phyloP scores from a whole-genome alignment of 2,888 invertebrate species.

The Proisotoma minuta region DNA sequence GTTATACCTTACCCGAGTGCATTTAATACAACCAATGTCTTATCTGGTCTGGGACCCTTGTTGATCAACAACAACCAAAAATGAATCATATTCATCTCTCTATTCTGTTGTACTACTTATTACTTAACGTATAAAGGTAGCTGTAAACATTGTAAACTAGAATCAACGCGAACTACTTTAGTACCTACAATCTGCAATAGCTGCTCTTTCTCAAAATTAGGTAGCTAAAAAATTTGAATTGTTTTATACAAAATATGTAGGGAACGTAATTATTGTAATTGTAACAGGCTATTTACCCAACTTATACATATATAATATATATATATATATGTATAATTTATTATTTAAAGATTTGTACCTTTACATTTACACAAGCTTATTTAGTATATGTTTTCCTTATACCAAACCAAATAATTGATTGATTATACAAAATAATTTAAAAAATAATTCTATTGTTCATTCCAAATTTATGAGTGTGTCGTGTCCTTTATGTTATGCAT shows the following conservation, averaged over 20 bases:
- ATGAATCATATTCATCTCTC: not conserved
- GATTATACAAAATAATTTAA: not conserved
- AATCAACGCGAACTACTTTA: no score
- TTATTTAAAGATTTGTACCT: constrained; percentile 7
- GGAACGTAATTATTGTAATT: not conserved
- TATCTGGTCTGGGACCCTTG: constrained; percentile 1
- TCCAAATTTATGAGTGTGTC: constrained; percentile 12
- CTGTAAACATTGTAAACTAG: no score
- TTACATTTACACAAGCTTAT: not conserved
- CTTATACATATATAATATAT: not conserved
- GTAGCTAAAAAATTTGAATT: no score
- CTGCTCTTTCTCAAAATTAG: no score
- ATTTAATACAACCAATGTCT: constrained; percentile 3
- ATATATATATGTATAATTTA: no score
- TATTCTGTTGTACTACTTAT: no score
- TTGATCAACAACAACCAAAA: not conserved
- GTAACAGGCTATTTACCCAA: not conserved
- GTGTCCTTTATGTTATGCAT: no score
- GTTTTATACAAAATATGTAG: constrained; percentile 3
- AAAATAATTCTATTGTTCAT: constrained; percentile 12
- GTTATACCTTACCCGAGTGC: constrained; percentile 1
- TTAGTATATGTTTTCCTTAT: no score
- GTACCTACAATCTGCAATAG: no score
- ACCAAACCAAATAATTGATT: not conserved
- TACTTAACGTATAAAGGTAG: no score